Percentiles rank a stretch among this genome's conserved stretches.
phyloP scores from a whole-genome alignment of 2,797 vertebrate genomes.

The Pelobates cultripes region DNA sequence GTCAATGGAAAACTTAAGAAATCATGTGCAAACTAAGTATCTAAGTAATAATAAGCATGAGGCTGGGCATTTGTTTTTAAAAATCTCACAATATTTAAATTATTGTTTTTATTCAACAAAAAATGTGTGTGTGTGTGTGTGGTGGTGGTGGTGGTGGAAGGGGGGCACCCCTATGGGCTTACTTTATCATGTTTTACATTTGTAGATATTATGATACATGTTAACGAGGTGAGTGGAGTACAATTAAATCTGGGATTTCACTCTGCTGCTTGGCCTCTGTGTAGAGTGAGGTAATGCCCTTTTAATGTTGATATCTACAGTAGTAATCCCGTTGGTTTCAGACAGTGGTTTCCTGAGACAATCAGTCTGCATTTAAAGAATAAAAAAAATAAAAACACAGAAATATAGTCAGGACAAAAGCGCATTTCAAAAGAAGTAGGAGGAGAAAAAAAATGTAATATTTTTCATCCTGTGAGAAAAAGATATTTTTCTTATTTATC shows the following conservation, averaged over 20 bases:
- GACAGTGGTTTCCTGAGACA: conserved; percentile 45
- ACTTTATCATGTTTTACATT: too few species aligned
- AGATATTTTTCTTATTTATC: conserved; percentile 2
- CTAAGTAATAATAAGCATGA: too few species aligned
- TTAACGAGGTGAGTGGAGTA: background rate
- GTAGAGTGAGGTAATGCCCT: conserved; percentile 30
- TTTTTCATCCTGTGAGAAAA: background rate
- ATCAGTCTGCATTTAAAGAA: conserved; percentile 23
- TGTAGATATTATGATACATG: too few species aligned
- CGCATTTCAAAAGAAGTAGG: background rate
- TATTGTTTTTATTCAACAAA: too few species aligned
- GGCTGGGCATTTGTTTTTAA: too few species aligned
- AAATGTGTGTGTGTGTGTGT: too few species aligned
- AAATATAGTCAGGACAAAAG: conserved; percentile 1
- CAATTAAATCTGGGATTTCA: conserved; percentile 14
- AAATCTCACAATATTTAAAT: too few species aligned
- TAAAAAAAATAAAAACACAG: background rate
- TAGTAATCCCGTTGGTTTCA: conserved; percentile 40
- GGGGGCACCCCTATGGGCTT: too few species aligned
- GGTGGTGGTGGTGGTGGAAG: too few species aligned
- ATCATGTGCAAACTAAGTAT: too few species aligned
- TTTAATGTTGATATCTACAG: conserved; percentile 26
- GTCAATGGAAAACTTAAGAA: too few species aligned
- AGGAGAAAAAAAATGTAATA: background rate
- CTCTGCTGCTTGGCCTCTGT: conserved; percentile 10